These are phyloP conservation scores for Noturus placidus DNA, from an alignment of 2,113 vertebrate species.

Conservation along the genomic window DNA sequence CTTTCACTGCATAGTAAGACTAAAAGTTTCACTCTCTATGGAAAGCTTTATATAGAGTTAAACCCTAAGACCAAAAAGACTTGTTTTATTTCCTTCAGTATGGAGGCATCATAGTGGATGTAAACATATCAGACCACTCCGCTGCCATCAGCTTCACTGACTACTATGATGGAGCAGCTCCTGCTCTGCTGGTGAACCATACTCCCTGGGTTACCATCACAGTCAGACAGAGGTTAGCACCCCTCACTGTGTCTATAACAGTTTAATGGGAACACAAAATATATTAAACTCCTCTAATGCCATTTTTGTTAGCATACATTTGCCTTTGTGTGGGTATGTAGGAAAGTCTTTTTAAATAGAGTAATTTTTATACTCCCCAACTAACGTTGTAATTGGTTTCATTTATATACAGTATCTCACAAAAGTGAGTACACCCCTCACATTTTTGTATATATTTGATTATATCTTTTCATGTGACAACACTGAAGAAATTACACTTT, in stretches of 20 bases:
- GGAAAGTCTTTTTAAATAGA: too few species aligned
- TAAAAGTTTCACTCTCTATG: not conserved
- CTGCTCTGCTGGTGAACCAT: slow-evolving; percentile 90
- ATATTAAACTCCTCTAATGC: not conserved
- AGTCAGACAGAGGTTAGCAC: slow-evolving; percentile 72
- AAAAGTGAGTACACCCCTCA: too few species aligned
- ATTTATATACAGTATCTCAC: too few species aligned
- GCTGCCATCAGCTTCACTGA: slow-evolving; percentile 84
- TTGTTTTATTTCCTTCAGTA: slow-evolving; percentile 67
- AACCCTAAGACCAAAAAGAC: not conserved
- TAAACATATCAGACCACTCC: slow-evolving; percentile 84
- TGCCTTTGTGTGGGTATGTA: not conserved
- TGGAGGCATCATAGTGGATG: slow-evolving; percentile 85
- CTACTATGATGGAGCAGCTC: slow-evolving; percentile 90
- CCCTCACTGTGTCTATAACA: not conserved
- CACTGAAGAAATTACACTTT: too few species aligned
- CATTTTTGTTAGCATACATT: not conserved
- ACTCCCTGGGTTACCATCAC: slow-evolving; percentile 75
- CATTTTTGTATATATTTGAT: too few species aligned
- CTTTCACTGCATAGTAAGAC: not conserved
- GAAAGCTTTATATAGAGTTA: not conserved
- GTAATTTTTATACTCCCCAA: not conserved
- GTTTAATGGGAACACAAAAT: not conserved
- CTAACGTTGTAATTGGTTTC: not conserved
- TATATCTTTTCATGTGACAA: too few species aligned